Evolutionary conservation across 2,888 invertebrate species (phyloP), one percentile per base, ranked within the genome.

Genomic region (Fissipunctia ypsillon): DNA sequence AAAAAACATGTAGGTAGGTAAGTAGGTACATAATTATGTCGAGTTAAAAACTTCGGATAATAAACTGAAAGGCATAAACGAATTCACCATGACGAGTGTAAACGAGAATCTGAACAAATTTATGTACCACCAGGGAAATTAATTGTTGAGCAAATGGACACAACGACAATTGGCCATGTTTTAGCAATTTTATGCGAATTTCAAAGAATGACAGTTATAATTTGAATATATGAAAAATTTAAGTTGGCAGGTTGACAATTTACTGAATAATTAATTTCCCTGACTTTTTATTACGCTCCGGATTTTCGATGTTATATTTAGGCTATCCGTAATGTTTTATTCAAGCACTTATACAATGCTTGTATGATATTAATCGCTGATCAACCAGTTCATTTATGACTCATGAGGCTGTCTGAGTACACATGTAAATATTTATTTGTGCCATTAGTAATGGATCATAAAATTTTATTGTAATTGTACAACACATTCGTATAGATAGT

Each of bases 371-470:
- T 69, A 16, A 10, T n/a, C 28, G 9, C 31, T 10, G 31, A 12
- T 22, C 9, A 12, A 41, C 45, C 6, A 50, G 41, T 19, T 4
- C 14, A 45, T 63, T 38, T 56, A 45, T 76, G 54, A 54, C 10
- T 43, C 35, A 38, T 73, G 5, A 54, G 14, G 4, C n/a, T 19
- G 19, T 41, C 41, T 35, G 16, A 71, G 31, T 14, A 72, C 45
- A 12, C 45, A 28, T 28, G 43, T 54, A 38, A 22, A 63, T 52
- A 63, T 31, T 31, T 67, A 56, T 56, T 52, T 16, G 28, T 52
- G 12, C 9, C 38, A 56, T 73, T 56, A 25, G 9, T 78, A 78
- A 78, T 69, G 56, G 41, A 50, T 57, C 69, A 31, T 74, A 78
- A 77, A 48, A 31, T 77, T 67, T 41, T 48, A 73, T 77, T 73